These are phyloP conservation scores for Dendrocincla tyrannina DNA, from an alignment of 2,797 vertebrate genomes.

Conservation along the genomic window DNA sequence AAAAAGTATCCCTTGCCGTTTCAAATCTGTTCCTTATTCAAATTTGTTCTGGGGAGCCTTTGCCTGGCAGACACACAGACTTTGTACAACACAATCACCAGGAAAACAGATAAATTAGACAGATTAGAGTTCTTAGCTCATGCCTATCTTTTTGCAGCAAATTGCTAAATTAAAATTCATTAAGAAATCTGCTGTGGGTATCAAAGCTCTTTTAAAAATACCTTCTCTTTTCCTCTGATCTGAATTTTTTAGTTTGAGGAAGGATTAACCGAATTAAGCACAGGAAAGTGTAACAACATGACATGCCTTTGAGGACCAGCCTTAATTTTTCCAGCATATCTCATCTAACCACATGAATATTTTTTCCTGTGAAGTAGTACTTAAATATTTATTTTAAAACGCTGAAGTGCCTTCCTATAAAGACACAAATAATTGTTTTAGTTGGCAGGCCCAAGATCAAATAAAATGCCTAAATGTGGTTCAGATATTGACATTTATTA, in stretches of 20 bases:
- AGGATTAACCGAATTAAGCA: constrained; percentile 76
- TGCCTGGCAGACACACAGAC: background rate
- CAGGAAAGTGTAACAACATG: constrained; percentile 71
- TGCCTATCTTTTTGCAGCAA: background rate
- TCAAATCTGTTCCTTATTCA: background rate
- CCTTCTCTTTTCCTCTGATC: background rate
- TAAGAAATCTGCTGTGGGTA: background rate
- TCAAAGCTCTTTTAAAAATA: constrained; percentile 56
- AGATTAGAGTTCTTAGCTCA: background rate
- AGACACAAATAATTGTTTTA: constrained; percentile 50
- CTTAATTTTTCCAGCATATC: constrained; percentile 75
- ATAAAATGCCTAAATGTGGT: constrained; percentile 19
- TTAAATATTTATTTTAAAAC: constrained; percentile 81
- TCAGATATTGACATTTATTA: constrained; percentile 32
- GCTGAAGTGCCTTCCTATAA: constrained; percentile 66
- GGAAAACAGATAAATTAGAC: background rate
- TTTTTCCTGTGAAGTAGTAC: constrained; percentile 79
- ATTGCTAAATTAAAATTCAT: background rate
- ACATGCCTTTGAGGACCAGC: constrained; percentile 57
- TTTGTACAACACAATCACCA: background rate
- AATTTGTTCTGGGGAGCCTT: background rate
- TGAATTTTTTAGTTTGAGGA: constrained; percentile 46
- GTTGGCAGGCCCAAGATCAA: constrained; percentile 15
- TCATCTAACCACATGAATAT: constrained; percentile 73
- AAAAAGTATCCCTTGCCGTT: background rate